Evolutionary conservation across 2,797 vertebrate species (phyloP).

Genomic region (Sebastes iracundus): DNA sequence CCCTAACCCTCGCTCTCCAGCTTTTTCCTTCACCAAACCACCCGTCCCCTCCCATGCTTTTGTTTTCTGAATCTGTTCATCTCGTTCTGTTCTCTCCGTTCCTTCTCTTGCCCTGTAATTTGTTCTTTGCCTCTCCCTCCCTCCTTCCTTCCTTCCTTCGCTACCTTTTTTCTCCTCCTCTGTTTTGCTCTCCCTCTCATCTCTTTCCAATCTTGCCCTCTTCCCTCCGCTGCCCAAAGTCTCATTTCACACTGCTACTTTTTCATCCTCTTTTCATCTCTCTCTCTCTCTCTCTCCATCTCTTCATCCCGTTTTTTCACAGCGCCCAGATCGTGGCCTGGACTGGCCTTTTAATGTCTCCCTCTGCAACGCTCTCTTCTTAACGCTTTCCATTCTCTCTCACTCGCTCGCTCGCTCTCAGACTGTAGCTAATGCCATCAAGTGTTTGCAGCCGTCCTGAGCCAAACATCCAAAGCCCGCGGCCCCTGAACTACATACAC

Average conservation of each 20-base stretch:
- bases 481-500: conserved; percentile 18
- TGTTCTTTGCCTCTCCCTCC: conserved; percentile 12
- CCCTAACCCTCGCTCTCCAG: conserved; percentile 1
- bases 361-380: conserved; percentile 34
- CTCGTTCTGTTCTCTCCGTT: conserved; percentile 7
- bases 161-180: conserved; percentile 29
- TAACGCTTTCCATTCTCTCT: conserved; percentile 33
- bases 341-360: conserved; percentile 67
- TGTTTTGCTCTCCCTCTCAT: conserved; percentile 47
- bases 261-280: conserved; percentile 56
- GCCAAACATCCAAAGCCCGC: conserved; percentile 40
- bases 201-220: conserved; percentile 47
- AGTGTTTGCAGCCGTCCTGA: conserved; percentile 52
- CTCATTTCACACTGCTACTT: conserved; percentile 63
- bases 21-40: conserved; percentile 29
- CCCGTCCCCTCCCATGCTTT: conserved; percentile 25
- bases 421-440: conserved; percentile 66
- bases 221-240: conserved; percentile 35
- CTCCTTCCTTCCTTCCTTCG: neutral
- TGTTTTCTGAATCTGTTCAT: conserved; percentile 50
- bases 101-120: conserved; percentile 19
- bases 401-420: conserved; percentile 13
- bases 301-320: conserved; percentile 41
- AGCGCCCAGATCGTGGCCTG: conserved; percentile 51
- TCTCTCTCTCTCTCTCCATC: conserved; percentile 19